phyloP scores from a whole-genome alignment of 2,113 vertebrate genomes.

The Tachysurus vachellii region DNA sequence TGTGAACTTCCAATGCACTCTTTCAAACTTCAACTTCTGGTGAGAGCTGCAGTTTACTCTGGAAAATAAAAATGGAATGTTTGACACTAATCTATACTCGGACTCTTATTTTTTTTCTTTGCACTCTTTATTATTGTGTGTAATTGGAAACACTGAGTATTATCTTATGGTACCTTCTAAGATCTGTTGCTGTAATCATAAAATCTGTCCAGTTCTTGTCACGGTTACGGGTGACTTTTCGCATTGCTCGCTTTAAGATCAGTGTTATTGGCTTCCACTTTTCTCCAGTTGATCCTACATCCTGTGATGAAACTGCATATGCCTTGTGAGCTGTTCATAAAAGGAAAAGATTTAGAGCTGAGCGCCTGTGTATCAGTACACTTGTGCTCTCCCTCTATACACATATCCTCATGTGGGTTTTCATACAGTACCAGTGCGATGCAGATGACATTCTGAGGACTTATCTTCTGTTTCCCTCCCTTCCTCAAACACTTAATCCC shows the following conservation, averaged over 20 bases:
- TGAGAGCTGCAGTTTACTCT: not conserved
- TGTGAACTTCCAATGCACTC: slow-evolving; percentile 30
- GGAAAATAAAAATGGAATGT: not conserved
- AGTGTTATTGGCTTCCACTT: not conserved
- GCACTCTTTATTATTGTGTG: not conserved
- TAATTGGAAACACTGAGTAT: not conserved
- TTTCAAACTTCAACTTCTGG: slow-evolving; percentile 2
- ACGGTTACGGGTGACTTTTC: not conserved
- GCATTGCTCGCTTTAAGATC: not conserved
- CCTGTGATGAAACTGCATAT: not conserved
- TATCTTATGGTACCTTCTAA: not conserved
- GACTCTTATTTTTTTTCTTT: not conserved
- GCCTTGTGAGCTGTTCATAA: not conserved
- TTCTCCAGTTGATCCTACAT: too few relatives aligned
- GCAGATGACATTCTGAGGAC: not conserved
- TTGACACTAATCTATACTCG: not conserved
- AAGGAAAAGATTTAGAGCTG: not conserved
- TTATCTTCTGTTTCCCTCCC: not conserved
- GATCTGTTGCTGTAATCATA: not conserved
- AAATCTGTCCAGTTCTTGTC: not conserved
- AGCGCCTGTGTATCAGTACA: not conserved
- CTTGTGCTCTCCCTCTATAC: not conserved
- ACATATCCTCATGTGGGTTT: not conserved
- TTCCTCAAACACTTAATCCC: not conserved
- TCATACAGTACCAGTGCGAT: not conserved